Percentiles rank a stretch among this genome's conserved stretches.
These are phyloP conservation scores for Catalaphyllia jardinei DNA, from an alignment of 64 coral and sea anemone species.

Conservation along the genomic window DNA sequence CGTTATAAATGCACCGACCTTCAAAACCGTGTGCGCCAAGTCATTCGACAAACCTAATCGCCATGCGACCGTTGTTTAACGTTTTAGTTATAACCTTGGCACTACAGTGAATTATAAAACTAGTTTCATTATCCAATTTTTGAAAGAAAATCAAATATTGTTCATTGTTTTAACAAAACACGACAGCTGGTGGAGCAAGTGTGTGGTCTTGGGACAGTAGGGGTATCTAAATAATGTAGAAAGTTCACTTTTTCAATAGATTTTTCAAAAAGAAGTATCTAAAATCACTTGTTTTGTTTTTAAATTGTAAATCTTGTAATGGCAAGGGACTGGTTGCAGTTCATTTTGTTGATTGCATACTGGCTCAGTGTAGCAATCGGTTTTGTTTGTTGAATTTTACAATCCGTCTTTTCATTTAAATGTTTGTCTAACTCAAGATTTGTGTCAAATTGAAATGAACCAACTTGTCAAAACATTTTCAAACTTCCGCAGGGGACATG, in stretches of 20 bases:
- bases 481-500: background rate
- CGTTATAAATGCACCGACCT: too few species aligned
- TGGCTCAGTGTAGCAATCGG: background rate
- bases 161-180: background rate
- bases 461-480: constrained; percentile 4
- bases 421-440: background rate
- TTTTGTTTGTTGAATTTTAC: background rate
- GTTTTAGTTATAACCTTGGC: too few species aligned
- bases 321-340: too few species aligned
- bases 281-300: background rate
- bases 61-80: too few species aligned
- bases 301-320: background rate
- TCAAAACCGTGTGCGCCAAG: too few species aligned
- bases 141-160: background rate
- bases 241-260: background rate
- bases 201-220: background rate
- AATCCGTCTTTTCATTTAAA: background rate
- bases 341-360: too few species aligned
- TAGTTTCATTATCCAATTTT: background rate
- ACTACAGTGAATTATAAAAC: background rate
- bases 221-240: background rate
- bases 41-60: too few species aligned
- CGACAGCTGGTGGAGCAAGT: background rate
- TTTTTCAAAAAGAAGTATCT: background rate
- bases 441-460: constrained; percentile 18